phyloP scores from a whole-genome alignment of 1,140 invertebrate genomes.

The Drosophila ficusphila region DNA sequence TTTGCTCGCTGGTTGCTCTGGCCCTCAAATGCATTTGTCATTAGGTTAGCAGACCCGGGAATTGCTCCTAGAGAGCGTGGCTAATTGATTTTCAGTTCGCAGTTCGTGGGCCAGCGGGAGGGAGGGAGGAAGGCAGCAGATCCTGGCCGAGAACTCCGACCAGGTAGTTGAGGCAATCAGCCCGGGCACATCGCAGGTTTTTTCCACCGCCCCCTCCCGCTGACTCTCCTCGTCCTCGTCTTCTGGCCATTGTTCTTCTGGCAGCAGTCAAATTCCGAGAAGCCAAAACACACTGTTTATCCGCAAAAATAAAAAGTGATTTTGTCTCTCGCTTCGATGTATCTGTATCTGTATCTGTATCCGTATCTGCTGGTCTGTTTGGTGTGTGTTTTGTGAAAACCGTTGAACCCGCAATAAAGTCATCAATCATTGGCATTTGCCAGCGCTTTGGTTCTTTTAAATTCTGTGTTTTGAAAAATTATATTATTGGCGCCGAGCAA shows the following conservation, averaged over 20 bases:
- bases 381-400: constrained; percentile 67
- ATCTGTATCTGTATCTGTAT: constrained; percentile 47
- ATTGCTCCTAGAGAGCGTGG: constrained; percentile 54
- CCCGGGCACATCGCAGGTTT: constrained; percentile 71
- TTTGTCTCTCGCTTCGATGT: constrained; percentile 49
- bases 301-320: constrained; percentile 78
- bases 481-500: constrained; percentile 63
- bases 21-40: constrained; percentile 67
- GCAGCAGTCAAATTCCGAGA: constrained; percentile 69
- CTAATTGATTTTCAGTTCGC: constrained; percentile 78
- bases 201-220: constrained; percentile 47
- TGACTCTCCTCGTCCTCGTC: constrained; percentile 8
- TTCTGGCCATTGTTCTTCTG: constrained; percentile 52
- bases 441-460: constrained; percentile 50
- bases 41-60: constrained; percentile 41
- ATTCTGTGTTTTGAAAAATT: constrained; percentile 69
- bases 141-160: constrained; percentile 12
- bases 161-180: constrained; percentile 75
- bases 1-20: constrained; percentile 37
- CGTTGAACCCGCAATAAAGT: constrained; percentile 83
- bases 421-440: constrained; percentile 84
- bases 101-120: constrained; percentile 41
- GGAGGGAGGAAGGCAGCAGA: constrained; percentile 24
- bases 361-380: constrained; percentile 42
- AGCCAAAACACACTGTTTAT: constrained; percentile 74